Evolutionary conservation across 2,888 invertebrate species (phyloP).

Genomic region (Ditylenchus weischeri): DNA sequence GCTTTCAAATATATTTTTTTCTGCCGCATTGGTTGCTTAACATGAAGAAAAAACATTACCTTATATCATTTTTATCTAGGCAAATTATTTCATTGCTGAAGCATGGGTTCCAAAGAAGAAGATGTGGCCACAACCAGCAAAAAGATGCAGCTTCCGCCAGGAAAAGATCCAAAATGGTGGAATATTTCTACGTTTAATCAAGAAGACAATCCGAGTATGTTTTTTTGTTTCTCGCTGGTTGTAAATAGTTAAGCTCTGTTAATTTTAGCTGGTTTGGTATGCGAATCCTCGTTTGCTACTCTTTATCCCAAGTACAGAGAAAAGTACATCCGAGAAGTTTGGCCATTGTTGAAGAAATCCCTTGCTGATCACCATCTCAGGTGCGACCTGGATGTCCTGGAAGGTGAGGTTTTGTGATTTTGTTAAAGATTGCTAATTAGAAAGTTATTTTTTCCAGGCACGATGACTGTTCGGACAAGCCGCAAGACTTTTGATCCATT

Average conservation of each 20-base stretch:
- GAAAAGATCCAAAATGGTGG: constrained; percentile 60
- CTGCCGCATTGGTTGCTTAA: too few relatives aligned
- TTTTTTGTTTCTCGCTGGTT: too few relatives aligned
- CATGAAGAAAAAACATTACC: background rate
- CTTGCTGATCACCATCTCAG: constrained; percentile 67
- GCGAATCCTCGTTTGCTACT: constrained; percentile 93
- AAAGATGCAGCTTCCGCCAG: constrained; percentile 27
- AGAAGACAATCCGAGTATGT: too few relatives aligned
- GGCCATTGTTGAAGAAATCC: constrained; percentile 86
- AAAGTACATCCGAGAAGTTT: constrained; percentile 88
- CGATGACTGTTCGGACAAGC: constrained; percentile 89
- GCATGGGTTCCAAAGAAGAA: constrained; percentile 10
- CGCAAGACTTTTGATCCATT: constrained; percentile 96
- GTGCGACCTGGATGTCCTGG: constrained; percentile 52
- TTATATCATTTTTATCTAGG: background rate
- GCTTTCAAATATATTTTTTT: too few relatives aligned
- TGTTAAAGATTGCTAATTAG: background rate
- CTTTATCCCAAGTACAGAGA: constrained; percentile 96
- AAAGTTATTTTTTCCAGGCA: constrained; percentile 59
- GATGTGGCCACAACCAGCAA: constrained; percentile 7
- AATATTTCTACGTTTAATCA: constrained; percentile 53
- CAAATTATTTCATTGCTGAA: background rate
- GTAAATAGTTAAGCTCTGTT: background rate
- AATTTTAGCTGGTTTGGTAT: constrained; percentile 74
- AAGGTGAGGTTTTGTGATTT: constrained; percentile 29